Base-by-base conservation (phyloP, 2,888 invertebrate species). In the Coelopa pilipes region DNA sequence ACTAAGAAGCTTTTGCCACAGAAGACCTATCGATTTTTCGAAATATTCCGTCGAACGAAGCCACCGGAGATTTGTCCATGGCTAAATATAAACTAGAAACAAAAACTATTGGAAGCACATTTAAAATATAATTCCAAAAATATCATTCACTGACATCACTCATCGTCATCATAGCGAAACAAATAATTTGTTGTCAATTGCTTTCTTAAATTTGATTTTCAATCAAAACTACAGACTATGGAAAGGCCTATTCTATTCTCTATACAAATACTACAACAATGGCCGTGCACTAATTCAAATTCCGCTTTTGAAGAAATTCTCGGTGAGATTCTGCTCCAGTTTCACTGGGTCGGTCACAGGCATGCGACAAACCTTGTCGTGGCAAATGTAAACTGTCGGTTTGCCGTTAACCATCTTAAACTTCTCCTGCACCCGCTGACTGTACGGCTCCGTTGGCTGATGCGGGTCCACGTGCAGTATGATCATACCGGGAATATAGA, bases 361-460 rank as follows among this genome's bases (percentile, higher is more conserved):
- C 81, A 88, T 82, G 34, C 84, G 85, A 71, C 88, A 88, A 10
- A 84, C 84, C 46, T 85, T 84, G 76, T 88, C 85, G 50, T 88
- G 88, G 66, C 88, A 88, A 71, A 87, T 83, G 69, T 88, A 88
- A 15, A 86, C 88, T 0, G 88, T 86, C 3, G 88, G 82, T 72
- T 84, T 82, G 12, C 84, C 84, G 67, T 84, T 82, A 19, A 88
- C 77, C 87, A 87, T 87, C 80, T 86, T 87, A 63, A 86, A 88
- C 78, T 87, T 86, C 0, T 81, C 75, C 57, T 84, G 84, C 5
- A 86, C 79, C 1, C 84, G 84, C 71, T 82, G 82, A 72, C 84
- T 84, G 74, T 82, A 83, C 0, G 82, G 78, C 1, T 79, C 77
- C 9, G 78, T 72, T 5, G 84, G 82, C 59, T 84, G 79, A 5